phyloP scores from a whole-genome alignment of 1,140 invertebrate genomes.

The Cyphomyrmex costatus region DNA sequence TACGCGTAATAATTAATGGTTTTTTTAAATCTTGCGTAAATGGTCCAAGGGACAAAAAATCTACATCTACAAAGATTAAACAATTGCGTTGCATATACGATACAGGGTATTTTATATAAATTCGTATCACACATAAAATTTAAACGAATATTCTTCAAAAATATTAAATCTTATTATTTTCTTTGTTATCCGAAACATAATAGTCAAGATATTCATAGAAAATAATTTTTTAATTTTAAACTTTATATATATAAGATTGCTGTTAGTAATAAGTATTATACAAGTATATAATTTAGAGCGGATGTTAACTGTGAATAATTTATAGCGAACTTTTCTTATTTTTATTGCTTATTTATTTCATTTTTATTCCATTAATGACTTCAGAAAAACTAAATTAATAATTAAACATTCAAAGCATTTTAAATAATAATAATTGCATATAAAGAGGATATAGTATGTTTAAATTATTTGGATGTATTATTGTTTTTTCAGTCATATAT shows the following conservation, averaged over 20 bases:
- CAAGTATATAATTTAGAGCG: background rate
- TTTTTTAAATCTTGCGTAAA: background rate
- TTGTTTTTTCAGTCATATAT: background rate
- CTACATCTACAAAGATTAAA: background rate
- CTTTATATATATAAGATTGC: background rate
- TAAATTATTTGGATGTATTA: background rate
- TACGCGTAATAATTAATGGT: background rate
- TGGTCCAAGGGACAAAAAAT: background rate
- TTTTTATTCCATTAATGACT: background rate
- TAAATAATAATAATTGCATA: background rate
- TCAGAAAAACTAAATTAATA: background rate
- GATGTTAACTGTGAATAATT: slow-evolving; percentile 3
- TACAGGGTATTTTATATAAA: slow-evolving; percentile 41
- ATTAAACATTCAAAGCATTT: slow-evolving; percentile 10
- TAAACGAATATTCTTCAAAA: background rate
- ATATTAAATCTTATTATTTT: background rate
- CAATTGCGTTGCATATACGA: background rate
- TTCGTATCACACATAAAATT: background rate
- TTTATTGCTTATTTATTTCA: slow-evolving; percentile 4
- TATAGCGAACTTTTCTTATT: background rate
- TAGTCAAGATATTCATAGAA: background rate
- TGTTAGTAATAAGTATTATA: background rate
- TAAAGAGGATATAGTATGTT: background rate
- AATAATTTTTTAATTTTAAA: background rate
- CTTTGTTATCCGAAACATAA: background rate